These are phyloP conservation scores for Catalaphyllia jardinei DNA, from an alignment of 64 coral and sea anemone species.

Conservation along the genomic window DNA sequence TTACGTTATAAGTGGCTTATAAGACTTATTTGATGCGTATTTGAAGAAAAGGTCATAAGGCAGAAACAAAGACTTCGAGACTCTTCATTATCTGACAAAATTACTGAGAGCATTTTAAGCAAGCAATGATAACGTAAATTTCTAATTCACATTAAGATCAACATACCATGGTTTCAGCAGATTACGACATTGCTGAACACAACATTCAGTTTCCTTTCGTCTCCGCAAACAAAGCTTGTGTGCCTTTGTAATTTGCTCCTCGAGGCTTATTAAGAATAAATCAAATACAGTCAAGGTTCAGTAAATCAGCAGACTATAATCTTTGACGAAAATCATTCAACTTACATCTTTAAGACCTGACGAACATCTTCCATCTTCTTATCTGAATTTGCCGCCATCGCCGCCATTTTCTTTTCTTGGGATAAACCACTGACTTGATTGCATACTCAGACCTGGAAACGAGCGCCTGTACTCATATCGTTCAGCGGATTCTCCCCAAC, in stretches of 20 bases:
- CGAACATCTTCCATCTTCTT: background rate
- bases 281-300: too few relatives aligned
- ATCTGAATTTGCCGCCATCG: background rate
- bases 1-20: too few relatives aligned
- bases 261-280: background rate
- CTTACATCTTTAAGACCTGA: conserved; percentile 20
- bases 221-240: conserved; percentile 15
- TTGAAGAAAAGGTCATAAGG: too few relatives aligned
- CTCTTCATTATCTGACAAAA: too few relatives aligned
- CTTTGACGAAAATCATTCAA: background rate
- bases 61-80: too few relatives aligned
- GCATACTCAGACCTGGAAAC: background rate
- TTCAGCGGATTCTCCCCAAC: too few relatives aligned
- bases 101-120: too few relatives aligned
- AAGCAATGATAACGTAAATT: too few relatives aligned
- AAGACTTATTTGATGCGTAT: too few relatives aligned
- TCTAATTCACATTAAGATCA: background rate
- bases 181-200: conserved; percentile 9
- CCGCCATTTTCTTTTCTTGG: background rate
- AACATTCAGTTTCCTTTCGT: conserved; percentile 36
- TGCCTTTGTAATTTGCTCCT: conserved; percentile 4
- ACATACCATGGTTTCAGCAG: conserved; percentile 39
- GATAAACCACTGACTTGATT: background rate
- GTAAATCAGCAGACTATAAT: background rate
- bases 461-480: too few relatives aligned